phyloP scores from a whole-genome alignment of 2,888 invertebrate genomes.

The Shargacucullia verbasci region DNA sequence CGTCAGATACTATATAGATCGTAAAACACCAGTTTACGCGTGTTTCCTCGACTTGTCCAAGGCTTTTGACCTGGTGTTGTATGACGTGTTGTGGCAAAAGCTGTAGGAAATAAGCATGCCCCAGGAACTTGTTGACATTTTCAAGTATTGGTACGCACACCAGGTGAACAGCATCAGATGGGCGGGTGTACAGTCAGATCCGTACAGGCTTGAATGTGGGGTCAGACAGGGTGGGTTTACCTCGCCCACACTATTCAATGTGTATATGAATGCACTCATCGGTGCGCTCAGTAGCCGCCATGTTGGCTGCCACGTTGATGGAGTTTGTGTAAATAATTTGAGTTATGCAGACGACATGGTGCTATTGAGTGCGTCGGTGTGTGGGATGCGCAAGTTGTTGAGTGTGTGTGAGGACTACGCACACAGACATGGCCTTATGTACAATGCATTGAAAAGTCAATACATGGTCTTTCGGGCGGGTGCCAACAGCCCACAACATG shows the following conservation, averaged over 20 bases:
- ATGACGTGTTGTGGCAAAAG: background rate
- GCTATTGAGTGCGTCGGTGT: too few relatives aligned
- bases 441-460: background rate
- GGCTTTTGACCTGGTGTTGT: background rate
- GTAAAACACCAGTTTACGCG: too few relatives aligned
- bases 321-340: background rate
- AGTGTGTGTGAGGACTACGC: background rate
- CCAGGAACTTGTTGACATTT: too few relatives aligned
- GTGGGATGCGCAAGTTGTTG: background rate
- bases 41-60: too few relatives aligned
- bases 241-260: too few relatives aligned
- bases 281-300: background rate
- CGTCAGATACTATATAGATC: too few relatives aligned
- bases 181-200: background rate
- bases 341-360: too few relatives aligned
- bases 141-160: slow-evolving; percentile 1
- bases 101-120: background rate
- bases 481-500: background rate
- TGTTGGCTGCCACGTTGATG: slow-evolving; percentile 3
- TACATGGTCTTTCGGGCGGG: slow-evolving; percentile 1
- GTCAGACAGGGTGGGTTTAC: slow-evolving; percentile 1
- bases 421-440: background rate
- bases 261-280: background rate
- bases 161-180: background rate
- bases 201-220: background rate